A percentile compares a stretch with the other conserved stretches of the same genome.
Conservation (phyloP, 2,113 vertebrate species). For the Polypterus bichir region DNA sequence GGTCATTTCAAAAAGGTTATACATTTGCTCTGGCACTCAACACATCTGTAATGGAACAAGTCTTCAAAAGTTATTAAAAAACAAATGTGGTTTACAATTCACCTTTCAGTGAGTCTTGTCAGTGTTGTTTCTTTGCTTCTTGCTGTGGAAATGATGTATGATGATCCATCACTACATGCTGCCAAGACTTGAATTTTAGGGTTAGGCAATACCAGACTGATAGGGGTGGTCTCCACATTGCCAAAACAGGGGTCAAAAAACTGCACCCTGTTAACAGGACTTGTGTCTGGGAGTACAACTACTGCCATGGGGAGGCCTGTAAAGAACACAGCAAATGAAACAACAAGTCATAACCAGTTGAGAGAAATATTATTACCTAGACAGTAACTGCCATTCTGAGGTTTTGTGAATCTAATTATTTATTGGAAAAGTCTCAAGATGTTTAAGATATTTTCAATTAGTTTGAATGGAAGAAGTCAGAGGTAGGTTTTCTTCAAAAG, state of each 20-base stretch:
- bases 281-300: conserved; percentile 39
- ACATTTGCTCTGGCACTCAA: not conserved
- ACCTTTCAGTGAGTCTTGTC: conserved; percentile 49
- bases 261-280: conserved; percentile 41
- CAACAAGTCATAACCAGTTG: not conserved
- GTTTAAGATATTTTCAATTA: not conserved
- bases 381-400: not conserved
- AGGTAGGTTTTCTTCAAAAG: not conserved
- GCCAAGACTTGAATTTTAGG: conserved; percentile 44
- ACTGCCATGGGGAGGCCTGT: conserved; percentile 58
- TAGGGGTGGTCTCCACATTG: conserved; percentile 11
- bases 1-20: not conserved
- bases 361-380: not conserved
- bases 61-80: too few relatives aligned
- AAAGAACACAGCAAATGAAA: not conserved
- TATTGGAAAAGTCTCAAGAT: not conserved
- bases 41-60: too few relatives aligned
- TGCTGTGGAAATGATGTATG: conserved; percentile 44
- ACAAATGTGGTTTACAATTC: not conserved
- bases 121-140: conserved; percentile 21
- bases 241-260: conserved; percentile 40
- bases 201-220: not conserved
- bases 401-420: too few relatives aligned
- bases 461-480: conserved; percentile 7
- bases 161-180: conserved; percentile 48